A percentile compares a stretch with the other conserved stretches of the same genome.
Conservation (phyloP, 2,888 invertebrate genomes). For the Phortica okadai region DNA sequence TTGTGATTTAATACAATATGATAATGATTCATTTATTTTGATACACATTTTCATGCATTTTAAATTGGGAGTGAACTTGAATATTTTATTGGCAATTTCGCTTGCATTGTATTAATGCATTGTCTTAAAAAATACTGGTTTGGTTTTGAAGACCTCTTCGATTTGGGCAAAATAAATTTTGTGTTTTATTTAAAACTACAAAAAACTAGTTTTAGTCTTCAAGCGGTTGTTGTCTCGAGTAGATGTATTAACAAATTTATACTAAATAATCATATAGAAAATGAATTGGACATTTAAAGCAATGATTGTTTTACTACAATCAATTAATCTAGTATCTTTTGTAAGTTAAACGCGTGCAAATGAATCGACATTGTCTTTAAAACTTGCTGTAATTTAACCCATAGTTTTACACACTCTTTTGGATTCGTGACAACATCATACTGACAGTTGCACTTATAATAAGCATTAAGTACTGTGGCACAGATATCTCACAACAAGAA, state of each 20-base stretch:
- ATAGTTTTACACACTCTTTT: neutral
- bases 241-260: neutral
- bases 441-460: neutral
- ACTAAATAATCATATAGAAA: neutral
- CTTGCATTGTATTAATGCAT: too few relatives aligned
- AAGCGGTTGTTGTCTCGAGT: neutral
- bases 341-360: neutral
- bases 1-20: too few relatives aligned
- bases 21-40: too few relatives aligned
- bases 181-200: neutral
- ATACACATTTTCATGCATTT: too few relatives aligned
- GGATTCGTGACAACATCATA: neutral
- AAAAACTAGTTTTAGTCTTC: neutral
- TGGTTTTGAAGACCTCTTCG: neutral
- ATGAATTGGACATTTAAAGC: neutral
- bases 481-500: neutral
- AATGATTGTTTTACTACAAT: constrained; percentile 1
- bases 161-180: neutral
- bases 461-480: neutral
- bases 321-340: neutral
- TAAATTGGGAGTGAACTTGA: too few relatives aligned
- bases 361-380: neutral
- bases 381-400: neutral
- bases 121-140: too few relatives aligned
- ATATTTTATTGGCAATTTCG: too few relatives aligned